Base-by-base conservation (phyloP, 2,888 invertebrate species). In the Xestoiulus laeticollis region DNA sequence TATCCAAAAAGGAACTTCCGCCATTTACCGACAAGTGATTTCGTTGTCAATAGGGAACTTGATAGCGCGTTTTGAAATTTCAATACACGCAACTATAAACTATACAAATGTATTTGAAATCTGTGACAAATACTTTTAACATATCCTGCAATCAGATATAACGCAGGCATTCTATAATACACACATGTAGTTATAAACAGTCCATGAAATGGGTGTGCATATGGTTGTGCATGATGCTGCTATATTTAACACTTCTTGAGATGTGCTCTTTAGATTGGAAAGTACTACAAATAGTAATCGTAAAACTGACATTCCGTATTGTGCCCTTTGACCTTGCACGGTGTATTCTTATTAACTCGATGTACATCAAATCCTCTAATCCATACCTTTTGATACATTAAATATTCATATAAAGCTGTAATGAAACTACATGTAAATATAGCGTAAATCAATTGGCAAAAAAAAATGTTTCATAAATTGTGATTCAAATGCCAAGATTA, bases 131-230 rank as follows among this genome's bases (percentile, higher is more conserved):
- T 26, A 78, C 78, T 30, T 30, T 78, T 14, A 30, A 78, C 78
- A 78, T n/a, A n/a, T 78, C 78, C 78, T 78, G 78, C 78, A 78
- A 30, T 78, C 78, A 78, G 78, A 78, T 30, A 78, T 78, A 78
- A 30, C 78, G 12, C 68, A 68, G 68, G 68, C 68, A 78, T 78
- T 30, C 33, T 38, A 38, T 38, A n/a, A n/a, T n/a, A n/a, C n/a
- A n/a, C 33, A 6, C 2, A 2, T 38, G 33, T 38, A 38, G 33
- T 78, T 30, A 78, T 78, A 4, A 14, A 16, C 78, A 78, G 14
- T 12, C n/a, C 78, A 2, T 59, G 14, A 4, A 78, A 78, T 78
- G 78, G 33, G 33, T 4, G 48, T 48, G 10, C 68, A 26, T 78
- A 30, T 78, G 30, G 10, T 14, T 78, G 78, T 78, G 6, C 33